Conservation (phyloP, 2,797 vertebrate genomes). For the Pangasius sanitwongsei region DNA sequence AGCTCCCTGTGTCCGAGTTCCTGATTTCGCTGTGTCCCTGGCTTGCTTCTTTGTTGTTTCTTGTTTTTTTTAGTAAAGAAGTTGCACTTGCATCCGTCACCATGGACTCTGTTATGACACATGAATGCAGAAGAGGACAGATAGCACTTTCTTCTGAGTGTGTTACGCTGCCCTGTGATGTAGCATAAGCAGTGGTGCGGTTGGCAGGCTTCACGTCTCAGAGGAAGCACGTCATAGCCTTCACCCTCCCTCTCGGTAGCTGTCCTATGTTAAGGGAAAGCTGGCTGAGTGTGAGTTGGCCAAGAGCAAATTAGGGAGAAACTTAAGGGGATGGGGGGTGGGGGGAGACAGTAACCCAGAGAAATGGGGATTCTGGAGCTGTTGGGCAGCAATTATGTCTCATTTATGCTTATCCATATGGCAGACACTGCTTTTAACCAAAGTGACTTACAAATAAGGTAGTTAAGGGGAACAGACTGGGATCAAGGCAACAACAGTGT, state of each 20-base stretch:
- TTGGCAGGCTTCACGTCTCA: background rate
- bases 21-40: too few relatives aligned
- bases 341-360: background rate
- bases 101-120: too few relatives aligned
- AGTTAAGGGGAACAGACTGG: background rate
- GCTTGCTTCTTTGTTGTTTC: too few relatives aligned
- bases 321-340: background rate
- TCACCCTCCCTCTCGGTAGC: background rate
- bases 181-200: background rate
- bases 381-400: background rate
- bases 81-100: too few relatives aligned
- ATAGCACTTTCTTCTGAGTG: background rate
- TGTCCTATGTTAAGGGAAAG: background rate
- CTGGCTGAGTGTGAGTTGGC: background rate
- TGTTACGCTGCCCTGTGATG: background rate
- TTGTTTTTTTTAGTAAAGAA: too few relatives aligned
- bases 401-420: background rate
- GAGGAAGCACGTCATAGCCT: background rate
- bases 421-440: background rate
- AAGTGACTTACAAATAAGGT: background rate
- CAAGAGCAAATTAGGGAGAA: background rate
- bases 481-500: background rate
- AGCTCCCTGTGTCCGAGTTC: too few relatives aligned
- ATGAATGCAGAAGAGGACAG: background rate
- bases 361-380: background rate